Evolutionary conservation across 1,140 invertebrate species (phyloP), one percentile per base, ranked within the genome.

Genomic region (Sinonovacula constricta): DNA sequence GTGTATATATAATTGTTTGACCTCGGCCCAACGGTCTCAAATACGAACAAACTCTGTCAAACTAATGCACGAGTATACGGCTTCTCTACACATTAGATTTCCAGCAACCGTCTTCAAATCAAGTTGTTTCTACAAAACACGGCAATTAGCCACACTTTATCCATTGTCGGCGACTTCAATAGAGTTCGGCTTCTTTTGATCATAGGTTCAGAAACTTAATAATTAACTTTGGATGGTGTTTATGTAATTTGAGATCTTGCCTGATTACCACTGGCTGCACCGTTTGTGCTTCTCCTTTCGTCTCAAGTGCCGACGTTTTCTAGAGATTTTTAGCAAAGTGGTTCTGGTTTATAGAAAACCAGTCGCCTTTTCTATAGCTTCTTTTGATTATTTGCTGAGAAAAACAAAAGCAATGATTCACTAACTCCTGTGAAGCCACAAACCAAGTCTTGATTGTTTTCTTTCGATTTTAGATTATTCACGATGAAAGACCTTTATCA

Each of bases 151-250:
- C 68, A 70, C 68, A 70, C 68, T 70, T 70, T 70, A 70, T 70
- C 68, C 68, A 39, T 24, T 59, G 68, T 57, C 68, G 68, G 56
- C 34, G 68, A 70, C 68, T 70, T 70, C 56, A 70, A 70, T 56
- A 56, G 53, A 28, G 18, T 31, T 33, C 68, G 56, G 68, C 56
- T 51, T 70, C 68, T 70, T n/a, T 70, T 70, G 68, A 70, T 70
- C 68, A 70, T 70, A 34, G 56, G 30, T 70, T 70, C 54, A 59
- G 68, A 70, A 70, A 31, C 31, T 30, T 36, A 39, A 30, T 70
- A 70, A 70, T 70, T 70, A 70, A 70, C 54, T 70, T 70, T 70
- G 68, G 56, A 70, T 70, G 54, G 53, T 70, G 68, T 70, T 70
- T 70, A 70, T 70, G 68, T 53, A 70, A 70, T 70, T 54, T 39